Conservation (phyloP, 2,113 vertebrate genomes). For the Callorhinus ursinus region DNA sequence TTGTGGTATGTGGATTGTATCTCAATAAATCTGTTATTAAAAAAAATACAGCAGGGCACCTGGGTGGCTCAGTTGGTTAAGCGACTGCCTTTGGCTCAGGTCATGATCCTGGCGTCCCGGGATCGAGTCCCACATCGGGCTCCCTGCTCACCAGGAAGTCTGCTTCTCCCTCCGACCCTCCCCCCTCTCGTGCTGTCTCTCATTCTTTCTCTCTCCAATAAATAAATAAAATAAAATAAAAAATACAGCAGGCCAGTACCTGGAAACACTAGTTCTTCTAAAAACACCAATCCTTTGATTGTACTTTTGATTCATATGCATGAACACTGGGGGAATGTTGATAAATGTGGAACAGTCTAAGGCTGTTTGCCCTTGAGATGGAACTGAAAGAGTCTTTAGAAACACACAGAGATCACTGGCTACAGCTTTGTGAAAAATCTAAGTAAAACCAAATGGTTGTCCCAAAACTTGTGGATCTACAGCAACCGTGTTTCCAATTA, state of each 20-base stretch:
- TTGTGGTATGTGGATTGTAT: background rate
- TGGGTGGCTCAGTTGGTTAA: too few species aligned
- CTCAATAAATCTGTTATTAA: background rate
- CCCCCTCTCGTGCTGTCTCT: too few species aligned
- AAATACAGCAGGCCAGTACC: background rate
- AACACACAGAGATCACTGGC: rapidly evolving
- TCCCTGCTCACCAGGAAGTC: too few species aligned
- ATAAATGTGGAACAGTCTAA: background rate
- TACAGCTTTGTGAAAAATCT: background rate
- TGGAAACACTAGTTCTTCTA: background rate
- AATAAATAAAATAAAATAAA: background rate
- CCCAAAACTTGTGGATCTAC: too few species aligned
- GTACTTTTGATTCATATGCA: background rate
- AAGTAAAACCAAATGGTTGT: background rate
- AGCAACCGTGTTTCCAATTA: background rate
- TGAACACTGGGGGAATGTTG: background rate
- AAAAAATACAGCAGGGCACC: background rate
- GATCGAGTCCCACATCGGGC: too few species aligned
- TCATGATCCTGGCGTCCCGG: too few species aligned
- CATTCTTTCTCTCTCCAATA: too few species aligned
- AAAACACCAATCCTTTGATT: background rate
- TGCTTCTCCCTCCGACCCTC: too few species aligned
- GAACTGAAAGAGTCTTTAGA: background rate
- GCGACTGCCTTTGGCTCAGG: too few species aligned
- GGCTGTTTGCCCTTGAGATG: background rate